Conservation (phyloP, 2,113 vertebrate species). For the Lipophrys pholis region DNA sequence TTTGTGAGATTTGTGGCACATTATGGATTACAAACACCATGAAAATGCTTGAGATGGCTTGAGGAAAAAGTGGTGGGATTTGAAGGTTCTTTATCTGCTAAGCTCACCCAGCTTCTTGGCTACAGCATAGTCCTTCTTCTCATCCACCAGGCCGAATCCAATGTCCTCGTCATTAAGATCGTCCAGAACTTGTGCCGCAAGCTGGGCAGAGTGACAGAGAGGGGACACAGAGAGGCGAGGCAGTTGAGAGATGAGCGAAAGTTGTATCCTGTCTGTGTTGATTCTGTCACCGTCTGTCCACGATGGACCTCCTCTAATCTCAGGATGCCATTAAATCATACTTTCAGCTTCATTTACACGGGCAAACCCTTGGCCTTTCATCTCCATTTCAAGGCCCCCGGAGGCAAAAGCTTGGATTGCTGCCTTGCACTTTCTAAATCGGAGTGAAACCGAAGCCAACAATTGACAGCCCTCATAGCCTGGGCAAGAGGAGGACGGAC, state of each 20-base stretch:
- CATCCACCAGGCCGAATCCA: conserved; percentile 91
- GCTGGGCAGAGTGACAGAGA: conserved; percentile 68
- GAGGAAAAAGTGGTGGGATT: no score
- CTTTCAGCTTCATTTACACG: conserved; percentile 39
- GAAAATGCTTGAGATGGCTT: no score
- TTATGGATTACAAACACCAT: no score
- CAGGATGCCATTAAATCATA: conserved; percentile 18
- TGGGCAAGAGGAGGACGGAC: conserved; percentile 33
- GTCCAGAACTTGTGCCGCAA: conserved; percentile 93
- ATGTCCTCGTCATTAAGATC: conserved; percentile 90
- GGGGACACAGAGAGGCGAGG: not conserved
- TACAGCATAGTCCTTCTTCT: conserved; percentile 86
- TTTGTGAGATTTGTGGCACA: no score
- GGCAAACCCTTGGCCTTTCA: conserved; percentile 38
- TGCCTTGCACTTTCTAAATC: conserved; percentile 80
- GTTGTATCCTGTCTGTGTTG: not conserved
- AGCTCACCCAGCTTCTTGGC: conserved; percentile 91
- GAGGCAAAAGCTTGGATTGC: conserved; percentile 66
- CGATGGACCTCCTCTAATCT: conserved; percentile 13
- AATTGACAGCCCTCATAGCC: conserved; percentile 66
- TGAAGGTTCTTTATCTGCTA: not conserved
- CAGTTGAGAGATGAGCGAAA: not conserved
- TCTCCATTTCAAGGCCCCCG: conserved; percentile 60
- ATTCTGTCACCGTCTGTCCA: not conserved
- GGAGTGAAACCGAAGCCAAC: conserved; percentile 75